phyloP scores from a whole-genome alignment of 1,140 invertebrate species.

The Oscheius sp. region DNA sequence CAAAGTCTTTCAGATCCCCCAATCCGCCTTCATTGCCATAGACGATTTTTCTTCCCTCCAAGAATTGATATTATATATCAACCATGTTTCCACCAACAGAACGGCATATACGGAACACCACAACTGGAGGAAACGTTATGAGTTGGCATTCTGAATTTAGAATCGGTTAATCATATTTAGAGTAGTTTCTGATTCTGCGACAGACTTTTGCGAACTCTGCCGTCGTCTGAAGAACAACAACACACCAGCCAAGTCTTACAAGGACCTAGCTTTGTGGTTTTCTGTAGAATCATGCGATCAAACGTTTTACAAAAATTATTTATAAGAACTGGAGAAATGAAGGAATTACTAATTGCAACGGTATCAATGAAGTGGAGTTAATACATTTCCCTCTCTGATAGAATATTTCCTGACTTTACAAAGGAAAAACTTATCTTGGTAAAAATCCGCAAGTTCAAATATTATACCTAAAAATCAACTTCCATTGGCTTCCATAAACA shows the following conservation, averaged over 20 bases:
- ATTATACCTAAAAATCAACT: no score
- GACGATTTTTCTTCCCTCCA: constrained; percentile 9
- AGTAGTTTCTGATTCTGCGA: background rate
- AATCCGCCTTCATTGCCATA: constrained; percentile 19
- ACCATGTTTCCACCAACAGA: background rate
- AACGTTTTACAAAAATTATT: no score
- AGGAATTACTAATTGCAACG: no score
- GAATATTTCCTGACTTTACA: no score
- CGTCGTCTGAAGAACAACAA: background rate
- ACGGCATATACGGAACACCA: constrained; percentile 22
- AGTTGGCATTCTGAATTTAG: background rate
- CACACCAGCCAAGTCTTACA: background rate
- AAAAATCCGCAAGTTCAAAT: no score
- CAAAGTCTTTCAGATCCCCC: constrained; percentile 20
- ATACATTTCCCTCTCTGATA: no score
- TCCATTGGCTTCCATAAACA: no score
- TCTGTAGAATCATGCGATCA: background rate
- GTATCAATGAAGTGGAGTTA: no score
- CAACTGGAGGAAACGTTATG: constrained; percentile 25
- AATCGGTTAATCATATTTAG: background rate
- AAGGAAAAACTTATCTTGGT: no score
- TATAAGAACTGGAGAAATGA: no score
- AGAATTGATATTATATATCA: constrained; percentile 13
- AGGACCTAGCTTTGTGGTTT: background rate
- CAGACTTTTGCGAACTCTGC: constrained; percentile 15